These are phyloP conservation scores for Lophotriccus pileatus DNA, from an alignment of 2,797 vertebrate species.

Conservation along the genomic window DNA sequence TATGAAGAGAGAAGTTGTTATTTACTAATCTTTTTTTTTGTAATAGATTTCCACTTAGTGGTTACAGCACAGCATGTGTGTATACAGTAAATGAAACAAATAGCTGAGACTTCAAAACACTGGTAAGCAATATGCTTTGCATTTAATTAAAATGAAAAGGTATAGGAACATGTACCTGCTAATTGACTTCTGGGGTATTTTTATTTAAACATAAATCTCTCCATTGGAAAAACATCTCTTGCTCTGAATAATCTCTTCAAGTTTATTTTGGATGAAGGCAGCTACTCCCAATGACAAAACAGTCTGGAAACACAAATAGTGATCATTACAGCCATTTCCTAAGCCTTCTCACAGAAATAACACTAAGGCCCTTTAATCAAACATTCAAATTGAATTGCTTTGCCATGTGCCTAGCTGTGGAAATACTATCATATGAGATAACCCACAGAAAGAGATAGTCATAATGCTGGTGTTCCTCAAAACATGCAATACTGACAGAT, in stretches of 20 bases:
- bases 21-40: background rate
- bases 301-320: background rate
- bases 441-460: background rate
- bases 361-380: background rate
- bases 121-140: background rate
- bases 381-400: background rate
- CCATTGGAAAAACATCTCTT: background rate
- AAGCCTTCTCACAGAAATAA: slow-evolving; percentile 7
- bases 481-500: background rate
- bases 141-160: background rate
- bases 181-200: accelerated
- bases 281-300: background rate
- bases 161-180: background rate
- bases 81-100: background rate
- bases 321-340: slow-evolving; percentile 11
- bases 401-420: background rate
- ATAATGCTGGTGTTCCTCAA: background rate
- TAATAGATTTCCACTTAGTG: background rate
- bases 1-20: background rate
- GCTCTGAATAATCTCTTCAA: slow-evolving; percentile 23
- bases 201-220: background rate
- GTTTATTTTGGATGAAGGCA: slow-evolving; percentile 13
- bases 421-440: background rate
- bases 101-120: background rate
- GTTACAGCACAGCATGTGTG: background rate